Percentiles rank a stretch among this genome's conserved stretches.
phyloP scores from a whole-genome alignment of 2,888 invertebrate species.

The Pogonocherus hispidulus region DNA sequence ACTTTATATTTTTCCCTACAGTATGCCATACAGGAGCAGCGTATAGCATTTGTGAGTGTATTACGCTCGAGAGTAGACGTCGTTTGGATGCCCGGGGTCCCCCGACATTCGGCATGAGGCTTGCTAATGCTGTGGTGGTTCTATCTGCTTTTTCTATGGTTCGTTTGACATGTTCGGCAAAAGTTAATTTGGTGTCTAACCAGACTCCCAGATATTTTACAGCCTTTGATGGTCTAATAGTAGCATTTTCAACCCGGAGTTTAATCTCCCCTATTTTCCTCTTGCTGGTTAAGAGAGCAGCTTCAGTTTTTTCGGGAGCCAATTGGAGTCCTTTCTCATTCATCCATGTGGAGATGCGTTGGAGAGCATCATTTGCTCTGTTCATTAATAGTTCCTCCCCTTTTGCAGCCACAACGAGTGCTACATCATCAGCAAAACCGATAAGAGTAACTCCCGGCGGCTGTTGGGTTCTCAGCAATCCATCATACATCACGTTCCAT shows the following conservation, averaged over 20 bases:
- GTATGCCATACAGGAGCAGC: slow-evolving; percentile 14
- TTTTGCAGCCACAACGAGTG: background rate
- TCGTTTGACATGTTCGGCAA: background rate
- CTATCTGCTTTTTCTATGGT: background rate
- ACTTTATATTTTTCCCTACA: slow-evolving; percentile 6
- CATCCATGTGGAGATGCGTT: background rate
- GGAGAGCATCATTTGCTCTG: background rate
- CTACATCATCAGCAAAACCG: background rate
- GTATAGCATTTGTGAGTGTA: slow-evolving; percentile 16
- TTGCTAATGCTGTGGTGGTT: background rate
- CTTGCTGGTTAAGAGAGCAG: slow-evolving; percentile 13
- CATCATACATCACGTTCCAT: background rate
- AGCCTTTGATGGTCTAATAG: background rate
- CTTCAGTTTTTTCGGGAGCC: slow-evolving; percentile 10
- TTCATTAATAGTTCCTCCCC: background rate
- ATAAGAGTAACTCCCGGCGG: background rate
- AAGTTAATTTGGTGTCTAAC: slow-evolving; percentile 13
- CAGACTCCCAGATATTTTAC: slow-evolving; percentile 19
- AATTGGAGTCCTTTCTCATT: background rate
- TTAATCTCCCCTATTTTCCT: background rate
- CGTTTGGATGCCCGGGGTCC: slow-evolving; percentile 20
- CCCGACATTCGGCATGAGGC: slow-evolving; percentile 12
- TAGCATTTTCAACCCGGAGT: background rate
- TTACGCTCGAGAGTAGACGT: slow-evolving; percentile 17
- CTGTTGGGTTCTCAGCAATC: background rate